Percentiles rank a stretch among this genome's conserved stretches.
Evolutionary conservation across 2,113 vertebrate species (phyloP).

Genomic region (Loxodonta africana): DNA sequence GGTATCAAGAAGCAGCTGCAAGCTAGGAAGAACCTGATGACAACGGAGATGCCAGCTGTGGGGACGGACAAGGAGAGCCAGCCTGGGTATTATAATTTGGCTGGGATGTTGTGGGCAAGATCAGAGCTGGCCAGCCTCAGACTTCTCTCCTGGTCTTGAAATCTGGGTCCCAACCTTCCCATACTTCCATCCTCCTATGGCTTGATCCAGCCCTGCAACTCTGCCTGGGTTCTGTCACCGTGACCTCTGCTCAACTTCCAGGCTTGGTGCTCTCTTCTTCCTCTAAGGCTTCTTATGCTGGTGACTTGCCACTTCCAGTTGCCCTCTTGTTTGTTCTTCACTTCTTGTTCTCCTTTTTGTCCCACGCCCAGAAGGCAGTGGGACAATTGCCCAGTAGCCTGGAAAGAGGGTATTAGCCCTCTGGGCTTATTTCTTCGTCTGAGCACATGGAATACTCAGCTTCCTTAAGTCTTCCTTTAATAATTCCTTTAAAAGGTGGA

Average conservation of each 20-base stretch:
- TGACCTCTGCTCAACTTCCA: background rate
- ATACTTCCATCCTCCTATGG: background rate
- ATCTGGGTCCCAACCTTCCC: background rate
- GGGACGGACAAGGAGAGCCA: background rate
- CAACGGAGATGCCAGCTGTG: background rate
- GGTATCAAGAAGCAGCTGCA: slow-evolving; percentile 22
- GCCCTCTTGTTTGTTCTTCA: background rate
- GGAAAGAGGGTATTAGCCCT: background rate
- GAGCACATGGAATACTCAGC: background rate
- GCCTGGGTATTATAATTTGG: background rate
- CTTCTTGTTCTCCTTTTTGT: slow-evolving; percentile 40
- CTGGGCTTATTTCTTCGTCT: background rate
- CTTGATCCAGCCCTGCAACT: background rate
- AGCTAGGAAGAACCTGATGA: background rate
- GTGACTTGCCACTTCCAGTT: background rate
- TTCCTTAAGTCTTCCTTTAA: background rate
- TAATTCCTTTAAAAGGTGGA: background rate
- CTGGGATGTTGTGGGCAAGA: background rate
- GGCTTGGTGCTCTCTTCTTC: background rate
- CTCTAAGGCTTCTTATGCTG: background rate
- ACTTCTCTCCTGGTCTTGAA: background rate
- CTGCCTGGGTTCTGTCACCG: background rate
- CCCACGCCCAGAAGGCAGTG: background rate
- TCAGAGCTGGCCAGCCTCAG: background rate
- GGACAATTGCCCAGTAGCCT: background rate